These are phyloP conservation scores for Pyrgilauda ruficollis DNA, from an alignment of 2,113 vertebrate species.

Conservation along the genomic window DNA sequence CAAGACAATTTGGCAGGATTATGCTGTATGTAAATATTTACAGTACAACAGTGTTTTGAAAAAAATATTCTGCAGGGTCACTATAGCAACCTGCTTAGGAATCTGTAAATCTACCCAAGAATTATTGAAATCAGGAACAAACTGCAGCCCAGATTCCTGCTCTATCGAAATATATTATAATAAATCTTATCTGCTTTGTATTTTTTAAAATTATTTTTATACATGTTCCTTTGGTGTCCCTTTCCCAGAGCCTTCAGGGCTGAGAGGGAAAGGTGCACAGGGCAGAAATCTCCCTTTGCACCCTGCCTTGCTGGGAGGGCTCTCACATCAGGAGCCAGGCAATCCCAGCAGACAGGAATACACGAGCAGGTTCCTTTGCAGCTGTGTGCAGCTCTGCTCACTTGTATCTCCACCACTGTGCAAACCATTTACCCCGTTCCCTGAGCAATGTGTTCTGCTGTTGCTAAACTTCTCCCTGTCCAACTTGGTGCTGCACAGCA, in stretches of 20 bases:
- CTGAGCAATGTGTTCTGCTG: background rate
- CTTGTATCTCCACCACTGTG: accelerated
- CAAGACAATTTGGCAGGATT: conserved; percentile 56
- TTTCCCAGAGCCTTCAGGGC: background rate
- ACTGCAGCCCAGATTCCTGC: background rate
- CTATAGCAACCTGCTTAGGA: conserved; percentile 58
- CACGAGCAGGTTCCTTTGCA: background rate
- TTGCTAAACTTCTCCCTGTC: background rate
- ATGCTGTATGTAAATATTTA: conserved; percentile 61
- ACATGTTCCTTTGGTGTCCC: background rate
- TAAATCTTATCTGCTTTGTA: background rate
- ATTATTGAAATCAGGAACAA: background rate
- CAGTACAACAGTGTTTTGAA: conserved; percentile 40
- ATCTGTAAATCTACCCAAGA: conserved; percentile 26
- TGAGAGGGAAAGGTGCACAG: background rate
- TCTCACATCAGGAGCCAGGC: background rate
- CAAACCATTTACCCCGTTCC: background rate
- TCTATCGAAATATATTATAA: background rate
- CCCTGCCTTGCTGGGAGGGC: background rate
- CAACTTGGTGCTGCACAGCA: background rate
- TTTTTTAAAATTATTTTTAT: background rate
- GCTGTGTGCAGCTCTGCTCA: accelerated
- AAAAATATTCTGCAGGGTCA: conserved; percentile 41
- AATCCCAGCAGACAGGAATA: accelerated
- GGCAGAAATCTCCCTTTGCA: background rate